Evolutionary conservation across 2,113 vertebrate genomes (phyloP).

Genomic region (Eptesicus fuscus): DNA sequence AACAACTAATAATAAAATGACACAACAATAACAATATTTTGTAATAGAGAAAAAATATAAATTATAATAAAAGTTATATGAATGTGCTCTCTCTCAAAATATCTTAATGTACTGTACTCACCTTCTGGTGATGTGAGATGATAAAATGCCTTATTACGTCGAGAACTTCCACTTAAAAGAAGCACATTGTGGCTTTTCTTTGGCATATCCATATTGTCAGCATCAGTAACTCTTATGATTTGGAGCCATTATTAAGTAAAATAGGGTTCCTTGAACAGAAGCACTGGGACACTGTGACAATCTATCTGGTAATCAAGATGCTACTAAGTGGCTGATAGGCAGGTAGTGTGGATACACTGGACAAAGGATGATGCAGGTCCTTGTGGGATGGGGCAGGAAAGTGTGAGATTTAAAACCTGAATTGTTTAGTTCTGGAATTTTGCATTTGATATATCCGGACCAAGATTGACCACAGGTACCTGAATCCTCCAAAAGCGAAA

Average conservation of each 20-base stretch:
- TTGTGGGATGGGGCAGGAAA: background rate
- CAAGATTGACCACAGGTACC: background rate
- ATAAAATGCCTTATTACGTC: background rate
- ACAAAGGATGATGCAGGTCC: background rate
- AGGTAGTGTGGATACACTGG: background rate
- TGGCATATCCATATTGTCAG: background rate
- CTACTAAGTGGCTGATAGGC: background rate
- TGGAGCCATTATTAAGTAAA: background rate
- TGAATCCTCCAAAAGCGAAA: background rate
- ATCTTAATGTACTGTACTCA: background rate
- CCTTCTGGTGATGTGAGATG: background rate
- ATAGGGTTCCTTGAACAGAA: background rate
- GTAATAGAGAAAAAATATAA: no score
- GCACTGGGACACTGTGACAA: background rate
- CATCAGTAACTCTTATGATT: background rate
- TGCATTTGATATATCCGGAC: background rate
- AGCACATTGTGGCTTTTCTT: background rate
- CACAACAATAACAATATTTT: background rate
- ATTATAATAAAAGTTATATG: background rate
- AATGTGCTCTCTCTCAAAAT: background rate
- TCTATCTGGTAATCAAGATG: background rate
- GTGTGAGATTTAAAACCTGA: background rate
- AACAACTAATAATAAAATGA: background rate
- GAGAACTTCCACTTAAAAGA: background rate
- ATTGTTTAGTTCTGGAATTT: background rate